Evolutionary conservation across 1,140 invertebrate species (phyloP), one percentile per base, ranked within the genome.

Genomic region (Trypoxylus dichotomus): DNA sequence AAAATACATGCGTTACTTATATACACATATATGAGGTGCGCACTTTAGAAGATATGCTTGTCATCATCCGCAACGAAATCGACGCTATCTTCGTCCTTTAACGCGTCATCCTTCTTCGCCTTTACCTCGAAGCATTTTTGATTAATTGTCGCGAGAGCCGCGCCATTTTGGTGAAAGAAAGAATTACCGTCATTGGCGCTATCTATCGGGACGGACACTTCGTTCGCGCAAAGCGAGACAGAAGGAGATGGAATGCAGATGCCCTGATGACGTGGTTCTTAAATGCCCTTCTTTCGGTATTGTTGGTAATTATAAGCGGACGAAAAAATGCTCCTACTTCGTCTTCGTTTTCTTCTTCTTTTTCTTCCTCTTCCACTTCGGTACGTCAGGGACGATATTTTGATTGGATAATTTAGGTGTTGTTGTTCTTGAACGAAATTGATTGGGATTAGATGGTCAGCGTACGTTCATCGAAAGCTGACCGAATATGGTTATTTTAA

Each of bases 361-460:
- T 5, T 37, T 37, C 32, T 37, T 37, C n/a, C n/a, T n/a, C n/a
- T 37, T 37, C 32, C 10, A 37, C 32, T 7, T 37, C 32, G 32
- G 32, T n/a, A n/a, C n/a, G n/a, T 37, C 32, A 5, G 32, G 10
- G 47, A 54, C 15, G 47, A n/a, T 54, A 54, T 54, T 54, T 54
- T 54, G 47, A 54, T 54, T 54, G 47, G 47, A 19, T 54, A 54
- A 54, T 54, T 54, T 54, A 54, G 47, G 47, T 54, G 47, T 54
- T 54, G 47, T 54, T 54, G 47, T 54, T 54, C 47, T 54, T 19
- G 15, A 19, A 54, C 13, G 13, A 7, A 54, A 54, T 54, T 19
- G 47, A 54, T 54, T 54, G 47, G 5, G 19, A 54, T 6, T 54
- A 54, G 47, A 19, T 37, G 32, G 32, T 37, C 32, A 7, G 32